Evolutionary conservation across 2,888 invertebrate species (phyloP), one percentile per base, ranked within the genome.

Genomic region (Drosophila nr. medialis): DNA sequence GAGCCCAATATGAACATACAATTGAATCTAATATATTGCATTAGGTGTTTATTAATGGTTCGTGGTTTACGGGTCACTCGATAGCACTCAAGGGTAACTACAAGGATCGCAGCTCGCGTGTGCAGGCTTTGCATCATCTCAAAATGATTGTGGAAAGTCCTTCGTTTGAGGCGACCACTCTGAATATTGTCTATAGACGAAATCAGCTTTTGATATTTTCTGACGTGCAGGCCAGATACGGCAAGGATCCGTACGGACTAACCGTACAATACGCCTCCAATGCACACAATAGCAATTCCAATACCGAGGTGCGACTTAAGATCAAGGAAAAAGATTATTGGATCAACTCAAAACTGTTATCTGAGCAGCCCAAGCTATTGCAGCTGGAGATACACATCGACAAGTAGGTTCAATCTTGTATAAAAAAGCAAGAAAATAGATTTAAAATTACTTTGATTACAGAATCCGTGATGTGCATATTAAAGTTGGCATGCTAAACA

Each of bases 391-490:
- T 97, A 75, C 97, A 97, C 92, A 93, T 97, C 76, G 97, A 97
- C 90, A 95, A 96, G 96, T 96, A 92, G 95, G 95, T 93, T n/a
- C 27, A 15, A 24, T 8, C 1, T 45, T 8, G 4, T 8, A 15
- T 1, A 21, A 32, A 2, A 7, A 4, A 1, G 2, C 2, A 4
- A 24, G 7, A n/a, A 24, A 24, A 30, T 30, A 24, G 7, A 24
- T 15, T 24, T 2, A 8, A 21, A 30, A 6, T 38, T 38, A n/a
- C 13, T 30, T 18, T 56, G 11, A n/a, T n/a, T 50, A n/a, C 13
- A 96, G 96, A 88, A 93, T 96, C 74, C 94, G 97, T 38, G 97
- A 97, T 91, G 94, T 97, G 38, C 95, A 96, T 89, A 91, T 97
- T 4, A 94, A 95, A 0, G 93, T 95, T 72, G 95, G 95, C 71